Evolutionary conservation across 1,140 invertebrate species (phyloP).

Genomic region (Rhagoletis pomonella): DNA sequence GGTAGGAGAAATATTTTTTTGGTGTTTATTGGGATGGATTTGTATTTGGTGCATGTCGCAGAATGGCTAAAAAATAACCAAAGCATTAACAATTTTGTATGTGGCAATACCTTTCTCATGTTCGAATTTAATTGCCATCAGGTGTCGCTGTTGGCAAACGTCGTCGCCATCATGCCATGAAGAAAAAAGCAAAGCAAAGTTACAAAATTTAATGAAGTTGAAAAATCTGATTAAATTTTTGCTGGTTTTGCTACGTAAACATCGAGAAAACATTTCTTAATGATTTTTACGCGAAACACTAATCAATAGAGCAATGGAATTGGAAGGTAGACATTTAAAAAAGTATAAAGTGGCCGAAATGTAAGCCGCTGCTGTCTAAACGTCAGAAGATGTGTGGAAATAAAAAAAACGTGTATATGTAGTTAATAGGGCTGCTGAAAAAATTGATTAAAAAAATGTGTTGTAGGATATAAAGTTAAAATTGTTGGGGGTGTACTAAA

Average conservation of each 20-base stretch:
- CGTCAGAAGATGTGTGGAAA: background rate
- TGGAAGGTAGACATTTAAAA: conserved; percentile 21
- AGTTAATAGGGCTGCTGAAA: background rate
- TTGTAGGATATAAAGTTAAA: background rate
- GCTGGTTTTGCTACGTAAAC: background rate
- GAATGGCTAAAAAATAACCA: no score
- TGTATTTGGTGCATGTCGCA: no score
- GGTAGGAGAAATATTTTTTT: no score
- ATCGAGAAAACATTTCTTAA: background rate
- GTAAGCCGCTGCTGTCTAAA: background rate
- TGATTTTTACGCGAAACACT: background rate
- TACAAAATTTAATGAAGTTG: background rate
- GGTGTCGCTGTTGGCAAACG: background rate
- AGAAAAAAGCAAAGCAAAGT: conserved; percentile 35
- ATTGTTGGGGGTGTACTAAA: no score
- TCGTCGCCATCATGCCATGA: background rate
- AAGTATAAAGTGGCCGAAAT: background rate
- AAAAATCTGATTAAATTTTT: background rate
- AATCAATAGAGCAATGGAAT: background rate
- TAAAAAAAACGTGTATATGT: conserved; percentile 28
- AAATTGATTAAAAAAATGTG: background rate
- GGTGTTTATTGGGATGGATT: no score
- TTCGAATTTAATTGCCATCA: conserved; percentile 1
- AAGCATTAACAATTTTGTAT: background rate
- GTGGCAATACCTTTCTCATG: background rate